Evolutionary conservation across 1,140 invertebrate genomes (phyloP).

Genomic region (Phymastichus coffea): DNA sequence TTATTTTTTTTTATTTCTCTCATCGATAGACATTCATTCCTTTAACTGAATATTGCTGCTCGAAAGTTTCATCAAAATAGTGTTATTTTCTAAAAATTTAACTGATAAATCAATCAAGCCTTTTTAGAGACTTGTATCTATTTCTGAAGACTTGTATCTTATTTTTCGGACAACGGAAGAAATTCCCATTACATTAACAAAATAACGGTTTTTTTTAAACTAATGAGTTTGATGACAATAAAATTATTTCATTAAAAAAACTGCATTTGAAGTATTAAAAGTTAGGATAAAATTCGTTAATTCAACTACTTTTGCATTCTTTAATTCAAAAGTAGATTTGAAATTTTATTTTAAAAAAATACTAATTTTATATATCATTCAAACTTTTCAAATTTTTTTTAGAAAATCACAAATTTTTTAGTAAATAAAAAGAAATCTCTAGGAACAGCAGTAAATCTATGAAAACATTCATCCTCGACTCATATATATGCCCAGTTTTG

Average conservation of each 20-base stretch:
- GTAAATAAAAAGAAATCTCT: conserved; percentile 15
- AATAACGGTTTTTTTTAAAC: conserved; percentile 2
- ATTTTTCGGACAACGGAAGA: conserved; percentile 19
- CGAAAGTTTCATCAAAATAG: conserved; percentile 9
- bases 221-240: neutral
- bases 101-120: neutral
- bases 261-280: neutral
- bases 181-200: conserved; percentile 9
- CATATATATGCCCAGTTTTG: too few relatives aligned
- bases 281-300: too few relatives aligned
- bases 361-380: too few relatives aligned
- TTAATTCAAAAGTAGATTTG: too few relatives aligned
- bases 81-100: neutral
- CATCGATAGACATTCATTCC: conserved; percentile 1
- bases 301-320: too few relatives aligned
- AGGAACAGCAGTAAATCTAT: neutral
- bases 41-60: conserved; percentile 21
- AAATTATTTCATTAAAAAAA: conserved; percentile 18
- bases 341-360: too few relatives aligned
- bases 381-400: neutral
- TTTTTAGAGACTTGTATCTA: neutral
- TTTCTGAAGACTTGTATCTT: neutral
- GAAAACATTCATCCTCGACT: conserved; percentile 5
- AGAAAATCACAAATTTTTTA: neutral
- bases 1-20: conserved; percentile 8